phyloP scores from a whole-genome alignment of 2,888 invertebrate species.

The Brenthis hecate region DNA sequence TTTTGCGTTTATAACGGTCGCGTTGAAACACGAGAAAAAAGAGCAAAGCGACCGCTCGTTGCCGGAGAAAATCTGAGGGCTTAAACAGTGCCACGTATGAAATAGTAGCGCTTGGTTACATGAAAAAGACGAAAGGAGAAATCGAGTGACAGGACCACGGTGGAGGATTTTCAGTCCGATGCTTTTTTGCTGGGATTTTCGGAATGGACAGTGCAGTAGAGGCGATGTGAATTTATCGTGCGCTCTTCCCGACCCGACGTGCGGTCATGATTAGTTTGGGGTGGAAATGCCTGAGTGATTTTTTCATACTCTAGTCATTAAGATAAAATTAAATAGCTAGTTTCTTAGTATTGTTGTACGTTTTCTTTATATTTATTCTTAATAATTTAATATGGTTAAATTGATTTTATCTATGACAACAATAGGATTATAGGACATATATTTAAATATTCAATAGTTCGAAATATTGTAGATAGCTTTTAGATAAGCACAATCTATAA shows the following conservation, averaged over 20 bases:
- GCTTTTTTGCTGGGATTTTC: conserved; percentile 77
- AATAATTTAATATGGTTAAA: too few relatives aligned
- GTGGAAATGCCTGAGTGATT: conserved; percentile 55
- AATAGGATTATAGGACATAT: too few relatives aligned
- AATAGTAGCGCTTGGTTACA: conserved; percentile 81
- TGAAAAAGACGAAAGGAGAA: conserved; percentile 81
- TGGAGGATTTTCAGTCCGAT: conserved; percentile 73
- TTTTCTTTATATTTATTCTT: conserved; percentile 15
- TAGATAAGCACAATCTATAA: too few relatives aligned
- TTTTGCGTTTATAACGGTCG: conserved; percentile 81
- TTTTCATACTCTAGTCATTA: conserved; percentile 47
- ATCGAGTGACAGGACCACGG: conserved; percentile 80
- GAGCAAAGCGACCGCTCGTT: conserved; percentile 66
- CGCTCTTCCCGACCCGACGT: conserved; percentile 57
- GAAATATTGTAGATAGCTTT: too few relatives aligned
- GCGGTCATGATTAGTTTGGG: conserved; percentile 71
- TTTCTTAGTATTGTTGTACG: conserved; percentile 31
- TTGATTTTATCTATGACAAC: too few relatives aligned
- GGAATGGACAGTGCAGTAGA: conserved; percentile 65
- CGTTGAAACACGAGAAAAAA: conserved; percentile 74
- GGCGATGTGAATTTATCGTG: conserved; percentile 73
- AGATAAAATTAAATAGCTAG: conserved; percentile 41
- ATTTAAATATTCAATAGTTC: too few relatives aligned
- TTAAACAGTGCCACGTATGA: conserved; percentile 82
- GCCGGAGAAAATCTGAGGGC: conserved; percentile 81